Evolutionary conservation across 2,888 invertebrate species (phyloP).

Genomic region (Megalurothrips usitatus): DNA sequence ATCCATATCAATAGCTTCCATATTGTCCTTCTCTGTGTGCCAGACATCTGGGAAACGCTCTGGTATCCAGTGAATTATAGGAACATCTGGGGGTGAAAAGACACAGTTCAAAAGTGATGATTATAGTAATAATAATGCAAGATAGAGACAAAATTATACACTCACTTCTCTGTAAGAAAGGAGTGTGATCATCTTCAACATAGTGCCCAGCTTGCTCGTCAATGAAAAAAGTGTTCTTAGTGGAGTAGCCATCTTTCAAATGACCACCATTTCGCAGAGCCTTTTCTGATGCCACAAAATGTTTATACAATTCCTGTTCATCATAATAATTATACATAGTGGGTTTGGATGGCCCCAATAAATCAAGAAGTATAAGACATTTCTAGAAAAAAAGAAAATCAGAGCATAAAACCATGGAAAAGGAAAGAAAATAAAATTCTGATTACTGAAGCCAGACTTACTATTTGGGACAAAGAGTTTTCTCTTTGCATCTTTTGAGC

Average conservation of each 20-base stretch:
- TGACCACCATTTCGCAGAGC: slow-evolving; percentile 55
- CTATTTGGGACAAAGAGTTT: neutral
- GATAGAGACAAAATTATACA: neutral
- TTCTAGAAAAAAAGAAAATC: slow-evolving; percentile 57
- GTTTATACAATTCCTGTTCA: slow-evolving; percentile 65
- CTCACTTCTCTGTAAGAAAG: slow-evolving; percentile 57
- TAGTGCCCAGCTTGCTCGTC: slow-evolving; percentile 56
- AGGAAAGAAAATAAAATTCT: neutral
- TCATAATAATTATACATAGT: slow-evolving; percentile 77
- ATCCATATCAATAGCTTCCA: neutral
- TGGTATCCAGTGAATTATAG: slow-evolving; percentile 6
- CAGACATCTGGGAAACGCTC: neutral
- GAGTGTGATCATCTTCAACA: slow-evolving; percentile 92
- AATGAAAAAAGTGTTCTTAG: slow-evolving; percentile 56
- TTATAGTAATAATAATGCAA: neutral
- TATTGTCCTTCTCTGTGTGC: neutral
- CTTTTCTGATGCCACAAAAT: slow-evolving; percentile 66
- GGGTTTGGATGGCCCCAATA: slow-evolving; percentile 84
- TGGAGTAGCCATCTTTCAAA: slow-evolving; percentile 43
- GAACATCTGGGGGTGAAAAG: neutral
- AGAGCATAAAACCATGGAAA: neutral
- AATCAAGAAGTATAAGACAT: slow-evolving; percentile 80
- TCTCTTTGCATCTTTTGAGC: slow-evolving; percentile 65
- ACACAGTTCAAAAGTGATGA: neutral
- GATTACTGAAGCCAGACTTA: neutral